Percentiles rank a stretch among this genome's conserved stretches.
Evolutionary conservation across 2,888 invertebrate genomes (phyloP).

Genomic region (Macrophya annulata): DNA sequence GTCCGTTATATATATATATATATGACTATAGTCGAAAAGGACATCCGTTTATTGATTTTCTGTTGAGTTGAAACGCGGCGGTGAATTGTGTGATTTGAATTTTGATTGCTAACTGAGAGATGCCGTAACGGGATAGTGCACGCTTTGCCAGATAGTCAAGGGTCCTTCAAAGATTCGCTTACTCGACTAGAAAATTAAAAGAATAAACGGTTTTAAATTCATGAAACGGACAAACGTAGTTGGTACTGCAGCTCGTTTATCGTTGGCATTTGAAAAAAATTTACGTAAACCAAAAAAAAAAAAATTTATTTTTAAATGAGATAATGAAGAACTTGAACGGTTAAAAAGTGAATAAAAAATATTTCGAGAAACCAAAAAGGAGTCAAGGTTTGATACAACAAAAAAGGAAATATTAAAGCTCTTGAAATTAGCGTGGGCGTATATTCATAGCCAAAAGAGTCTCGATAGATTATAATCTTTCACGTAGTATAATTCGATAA

Average conservation of each 20-base stretch:
- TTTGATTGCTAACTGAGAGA: slow-evolving; percentile 78
- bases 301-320: neutral
- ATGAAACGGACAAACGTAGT: slow-evolving; percentile 57
- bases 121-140: slow-evolving; percentile 80
- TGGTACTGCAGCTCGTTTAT: too few relatives aligned
- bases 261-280: neutral
- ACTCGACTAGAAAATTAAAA: slow-evolving; percentile 79
- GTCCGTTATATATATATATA: neutral
- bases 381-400: slow-evolving; percentile 37
- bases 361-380: slow-evolving; percentile 4
- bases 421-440: slow-evolving; percentile 67
- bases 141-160: slow-evolving; percentile 79
- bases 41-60: slow-evolving; percentile 76
- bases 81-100: slow-evolving; percentile 77
- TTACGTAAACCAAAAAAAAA: neutral
- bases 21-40: slow-evolving; percentile 16
- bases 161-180: slow-evolving; percentile 75
- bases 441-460: slow-evolving; percentile 71
- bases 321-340: neutral
- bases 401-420: slow-evolving; percentile 59
- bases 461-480: slow-evolving; percentile 76
- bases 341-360: neutral
- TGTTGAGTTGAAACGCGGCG: slow-evolving; percentile 73
- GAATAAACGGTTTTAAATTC: slow-evolving; percentile 75
- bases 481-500: slow-evolving; percentile 77